Base-by-base conservation (phyloP, 2,888 invertebrate species). In the Tetragnatha montana region DNA sequence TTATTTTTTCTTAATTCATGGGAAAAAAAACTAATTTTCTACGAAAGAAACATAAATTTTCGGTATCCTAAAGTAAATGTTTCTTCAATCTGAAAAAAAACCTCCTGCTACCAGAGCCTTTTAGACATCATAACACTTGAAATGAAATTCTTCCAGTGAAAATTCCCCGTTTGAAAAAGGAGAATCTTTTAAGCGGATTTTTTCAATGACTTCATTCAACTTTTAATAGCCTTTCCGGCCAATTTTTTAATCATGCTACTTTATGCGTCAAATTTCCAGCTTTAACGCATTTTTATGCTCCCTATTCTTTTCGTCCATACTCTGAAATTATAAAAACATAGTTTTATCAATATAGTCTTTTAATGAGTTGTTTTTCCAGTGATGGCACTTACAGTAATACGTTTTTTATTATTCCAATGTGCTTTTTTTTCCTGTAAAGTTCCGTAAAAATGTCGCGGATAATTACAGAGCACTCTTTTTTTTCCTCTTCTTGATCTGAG, bases 311-410 rank as follows among this genome's bases (percentile, higher is more conserved):
- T 78, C 22, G 17, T 60, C 60, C 22, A 17, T 60, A 22, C 14
- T 78, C 60, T 17, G 22, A 78, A 78, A 78, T 60, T 21, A 47
- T 21, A 80, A 80, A 70, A 49, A 70, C 35, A 80, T 68, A 70
- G 49, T 50, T 50, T 81, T 47, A 81, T 81, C 81, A 70, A 70
- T 71, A 70, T 49, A 49, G 17, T 71, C 21, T 49, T 71, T 70
- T 81, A 81, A 70, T 81, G 78, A 70, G 22, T 81, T 81, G 70
- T 81, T 70, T 81, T 70, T 81, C 47, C 49, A 70, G 70, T 71
- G 71, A 71, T 71, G 69, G 19, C 81, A 70, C 70, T 81, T 81
- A 49, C 21, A 49, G 50, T 49, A 81, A 70, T 50, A 70, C 47
- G 50, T 81, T 70, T 78, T 81, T 22, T 74, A 74, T 74, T 81